phyloP scores from a whole-genome alignment of 2,113 vertebrate species.

The Toxostoma redivivum region DNA sequence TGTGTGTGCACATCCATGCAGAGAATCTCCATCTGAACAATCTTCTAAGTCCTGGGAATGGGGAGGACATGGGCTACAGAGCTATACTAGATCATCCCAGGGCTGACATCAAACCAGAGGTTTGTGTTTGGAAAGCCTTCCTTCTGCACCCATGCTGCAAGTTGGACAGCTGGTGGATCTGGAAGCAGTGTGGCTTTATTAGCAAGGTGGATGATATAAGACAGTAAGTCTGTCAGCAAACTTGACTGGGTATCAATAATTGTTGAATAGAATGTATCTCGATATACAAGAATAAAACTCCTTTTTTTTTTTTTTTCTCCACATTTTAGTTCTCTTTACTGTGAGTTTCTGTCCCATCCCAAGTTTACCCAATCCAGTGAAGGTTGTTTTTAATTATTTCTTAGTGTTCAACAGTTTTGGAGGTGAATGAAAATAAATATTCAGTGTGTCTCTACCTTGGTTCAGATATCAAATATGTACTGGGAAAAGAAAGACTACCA shows the following conservation, averaged over 20 bases:
- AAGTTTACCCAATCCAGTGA: not conserved
- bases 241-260: not conserved
- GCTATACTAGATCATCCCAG: not conserved
- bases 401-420: not conserved
- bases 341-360: not conserved
- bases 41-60: not conserved
- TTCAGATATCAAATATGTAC: not conserved
- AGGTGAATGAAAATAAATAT: not conserved
- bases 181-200: not conserved
- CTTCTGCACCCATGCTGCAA: not conserved
- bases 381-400: not conserved
- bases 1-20: rapidly evolving
- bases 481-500: not conserved
- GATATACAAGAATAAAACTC: not conserved
- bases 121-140: not conserved
- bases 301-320: not conserved
- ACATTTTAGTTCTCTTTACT: not conserved
- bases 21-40: not conserved
- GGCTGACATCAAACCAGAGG: not conserved
- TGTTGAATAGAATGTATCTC: not conserved
- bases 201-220: not conserved
- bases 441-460: not conserved
- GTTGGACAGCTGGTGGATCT: not conserved
- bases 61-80: not conserved
- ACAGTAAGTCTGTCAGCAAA: not conserved